A percentile compares a stretch with the other conserved stretches of the same genome.
Evolutionary conservation across 2,797 vertebrate species (phyloP).

Genomic region (Pipistrellus kuhlii): DNA sequence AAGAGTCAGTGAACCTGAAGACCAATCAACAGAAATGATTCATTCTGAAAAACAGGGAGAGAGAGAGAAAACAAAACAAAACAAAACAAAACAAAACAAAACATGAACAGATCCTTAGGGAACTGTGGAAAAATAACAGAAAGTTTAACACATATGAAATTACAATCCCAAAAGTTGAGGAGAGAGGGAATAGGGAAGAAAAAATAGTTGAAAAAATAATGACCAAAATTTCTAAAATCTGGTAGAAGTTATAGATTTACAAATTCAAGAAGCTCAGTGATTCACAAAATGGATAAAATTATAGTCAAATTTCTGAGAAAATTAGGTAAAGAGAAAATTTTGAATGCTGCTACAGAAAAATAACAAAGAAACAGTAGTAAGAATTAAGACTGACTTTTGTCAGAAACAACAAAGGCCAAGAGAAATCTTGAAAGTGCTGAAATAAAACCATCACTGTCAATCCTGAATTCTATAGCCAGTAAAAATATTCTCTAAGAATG

Average conservation of each 20-base stretch:
- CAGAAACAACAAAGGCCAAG: background rate
- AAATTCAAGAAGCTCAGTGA: slow-evolving; percentile 18
- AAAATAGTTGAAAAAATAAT: slow-evolving; percentile 43
- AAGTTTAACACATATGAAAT: background rate
- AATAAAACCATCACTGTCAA: background rate
- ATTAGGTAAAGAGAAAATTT: background rate
- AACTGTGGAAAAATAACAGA: background rate
- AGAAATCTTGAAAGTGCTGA: slow-evolving; percentile 11
- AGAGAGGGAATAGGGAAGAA: background rate
- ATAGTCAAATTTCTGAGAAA: slow-evolving; percentile 4
- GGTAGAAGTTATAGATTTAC: background rate
- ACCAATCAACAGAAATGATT: slow-evolving; percentile 23
- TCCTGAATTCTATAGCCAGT: background rate
- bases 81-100: too few species aligned
- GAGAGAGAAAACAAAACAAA: background rate
- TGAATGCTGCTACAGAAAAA: slow-evolving; percentile 2
- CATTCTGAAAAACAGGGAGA: background rate
- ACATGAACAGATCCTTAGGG: background rate
- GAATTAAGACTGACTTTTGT: slow-evolving; percentile 5
- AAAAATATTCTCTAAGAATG: slow-evolving; percentile 43
- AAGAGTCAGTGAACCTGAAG: background rate
- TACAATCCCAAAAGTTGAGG: background rate
- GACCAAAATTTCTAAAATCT: background rate
- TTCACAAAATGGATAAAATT: background rate
- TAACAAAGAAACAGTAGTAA: background rate